Evolutionary conservation across 2,113 vertebrate species (phyloP).

Genomic region (Gasterosteus nipponicus): DNA sequence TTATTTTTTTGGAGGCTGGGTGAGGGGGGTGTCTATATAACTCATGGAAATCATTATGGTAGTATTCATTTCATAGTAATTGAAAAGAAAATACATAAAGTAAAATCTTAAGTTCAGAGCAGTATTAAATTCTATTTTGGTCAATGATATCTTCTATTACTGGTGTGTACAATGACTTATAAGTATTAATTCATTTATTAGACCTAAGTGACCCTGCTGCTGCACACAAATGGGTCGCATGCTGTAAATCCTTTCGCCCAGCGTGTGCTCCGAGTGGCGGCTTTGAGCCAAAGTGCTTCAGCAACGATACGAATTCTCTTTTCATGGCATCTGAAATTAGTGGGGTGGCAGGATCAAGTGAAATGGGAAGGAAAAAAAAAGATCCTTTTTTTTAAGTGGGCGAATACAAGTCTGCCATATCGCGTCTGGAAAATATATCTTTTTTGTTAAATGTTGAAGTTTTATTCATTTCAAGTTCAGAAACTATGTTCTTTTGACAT

Average conservation of each 20-base stretch:
- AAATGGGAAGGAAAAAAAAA: no score
- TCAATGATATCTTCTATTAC: neutral
- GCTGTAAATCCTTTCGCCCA: neutral
- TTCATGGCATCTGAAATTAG: neutral
- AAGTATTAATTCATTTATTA: neutral
- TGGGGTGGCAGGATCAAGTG: neutral
- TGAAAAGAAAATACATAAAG: no score
- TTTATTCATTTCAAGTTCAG: no score
- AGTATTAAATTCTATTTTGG: neutral
- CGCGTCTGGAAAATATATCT: no score
- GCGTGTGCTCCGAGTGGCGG: neutral
- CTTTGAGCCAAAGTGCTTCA: neutral
- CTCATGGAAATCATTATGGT: no score
- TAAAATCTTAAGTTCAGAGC: no score
- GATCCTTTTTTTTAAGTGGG: no score
- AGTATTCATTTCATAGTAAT: neutral
- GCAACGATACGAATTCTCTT: neutral
- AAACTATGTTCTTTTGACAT: no score
- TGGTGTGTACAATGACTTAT: neutral
- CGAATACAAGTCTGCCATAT: no score
- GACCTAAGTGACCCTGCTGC: neutral
- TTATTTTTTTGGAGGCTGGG: no score
- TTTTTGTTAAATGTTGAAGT: no score
- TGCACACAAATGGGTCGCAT: neutral
- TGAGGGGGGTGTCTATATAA: neutral